Base-by-base conservation (phyloP, 1,140 invertebrate genomes). In the Nephila pilipes region DNA sequence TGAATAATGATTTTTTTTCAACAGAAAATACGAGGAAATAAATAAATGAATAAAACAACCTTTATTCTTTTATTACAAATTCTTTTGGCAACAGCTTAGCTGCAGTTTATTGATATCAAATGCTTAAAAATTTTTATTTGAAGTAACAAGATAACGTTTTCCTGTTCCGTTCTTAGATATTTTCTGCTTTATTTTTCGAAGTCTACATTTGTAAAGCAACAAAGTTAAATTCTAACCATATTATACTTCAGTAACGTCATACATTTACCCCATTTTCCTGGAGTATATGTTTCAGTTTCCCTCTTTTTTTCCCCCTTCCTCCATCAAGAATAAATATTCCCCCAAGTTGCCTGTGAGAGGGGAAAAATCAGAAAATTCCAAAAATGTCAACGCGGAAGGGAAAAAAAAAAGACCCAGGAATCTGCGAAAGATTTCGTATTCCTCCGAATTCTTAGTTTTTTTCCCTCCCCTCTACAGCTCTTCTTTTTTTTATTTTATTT, bases 351-450 rank as follows among this genome's bases (percentile, higher is more conserved):
- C 16, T 18, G 4, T 6, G 22, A 22, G 58, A 75, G 14, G 3
- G 29, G 69, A 14, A 32, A 65, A 36, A 75, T 16, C 29, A 18
- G 69, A 75, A 75, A 75, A 75, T 75, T 75, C 69, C 69, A 75
- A 75, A 75, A 75, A 75, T 75, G 69, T 75, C 69, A 75, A 75
- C 69, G 69, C 69, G 69, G 69, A 75, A 75, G 69, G 29, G 25
- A 32, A 12, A 75, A 75, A 69, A 69, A 69, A 75, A 5, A 20
- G 5, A 32, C 10, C 2, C 5, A 36, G 69, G 69, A 75, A 75
- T 75, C 69, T 32, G 32, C 18, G 69, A 29, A 75, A 75, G 69
- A 75, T 75, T 75, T 75, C 69, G 69, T 75, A 75, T 75, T 75
- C 69, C 69, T 75, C 14, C 2, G 29, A 75, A 2, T 32, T 20